These are phyloP conservation scores for Emydura subglobosa DNA, from an alignment of 2,113 vertebrate species.

Conservation along the genomic window DNA sequence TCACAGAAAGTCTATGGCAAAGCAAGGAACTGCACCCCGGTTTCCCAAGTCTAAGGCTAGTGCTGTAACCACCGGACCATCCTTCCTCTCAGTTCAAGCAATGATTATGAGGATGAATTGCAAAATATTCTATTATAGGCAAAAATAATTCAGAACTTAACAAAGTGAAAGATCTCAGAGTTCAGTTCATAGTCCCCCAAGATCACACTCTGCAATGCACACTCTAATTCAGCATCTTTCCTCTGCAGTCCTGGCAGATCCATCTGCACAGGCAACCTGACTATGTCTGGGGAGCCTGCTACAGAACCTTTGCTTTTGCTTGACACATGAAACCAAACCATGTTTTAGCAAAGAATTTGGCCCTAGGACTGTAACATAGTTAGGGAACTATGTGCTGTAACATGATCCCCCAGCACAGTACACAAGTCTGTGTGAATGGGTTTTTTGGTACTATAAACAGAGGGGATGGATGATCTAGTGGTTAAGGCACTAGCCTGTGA, in stretches of 20 bases:
- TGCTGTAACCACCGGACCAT: background rate
- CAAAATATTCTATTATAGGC: background rate
- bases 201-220: background rate
- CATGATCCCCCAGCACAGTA: background rate
- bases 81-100: background rate
- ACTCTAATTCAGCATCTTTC: background rate
- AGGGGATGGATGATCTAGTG: background rate
- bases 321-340: background rate
- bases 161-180: background rate
- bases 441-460: background rate
- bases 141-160: background rate
- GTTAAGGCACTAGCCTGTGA: background rate
- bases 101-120: background rate
- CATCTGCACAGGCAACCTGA: background rate
- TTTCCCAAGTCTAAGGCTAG: background rate
- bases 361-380: conserved; percentile 35
- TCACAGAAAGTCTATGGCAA: no score
- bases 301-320: background rate
- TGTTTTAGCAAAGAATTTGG: conserved; percentile 50
- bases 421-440: background rate
- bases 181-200: background rate
- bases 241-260: background rate
- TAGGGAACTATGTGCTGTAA: conserved; percentile 24
- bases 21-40: background rate
- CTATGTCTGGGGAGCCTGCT: background rate